Evolutionary conservation across 2,113 vertebrate genomes (phyloP).

Genomic region (Crypturellus undulatus): DNA sequence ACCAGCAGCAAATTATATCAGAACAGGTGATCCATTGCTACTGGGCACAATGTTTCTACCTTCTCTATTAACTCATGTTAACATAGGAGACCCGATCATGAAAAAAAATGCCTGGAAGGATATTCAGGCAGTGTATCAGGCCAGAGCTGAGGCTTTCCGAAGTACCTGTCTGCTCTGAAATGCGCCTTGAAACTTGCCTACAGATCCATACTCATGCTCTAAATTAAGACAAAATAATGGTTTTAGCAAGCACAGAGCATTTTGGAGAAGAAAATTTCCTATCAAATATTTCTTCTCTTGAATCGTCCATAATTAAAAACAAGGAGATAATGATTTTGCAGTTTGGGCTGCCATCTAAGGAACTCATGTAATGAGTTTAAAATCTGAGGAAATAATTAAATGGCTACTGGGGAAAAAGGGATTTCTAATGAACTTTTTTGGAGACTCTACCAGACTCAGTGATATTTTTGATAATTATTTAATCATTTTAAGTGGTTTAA

Average conservation of each 20-base stretch:
- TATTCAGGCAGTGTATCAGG: no score
- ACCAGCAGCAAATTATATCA: neutral
- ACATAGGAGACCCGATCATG: neutral
- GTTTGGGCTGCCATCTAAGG: neutral
- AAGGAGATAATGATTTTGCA: conserved; percentile 23
- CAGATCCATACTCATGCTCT: neutral
- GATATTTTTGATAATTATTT: conserved; percentile 35
- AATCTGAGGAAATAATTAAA: conserved; percentile 29
- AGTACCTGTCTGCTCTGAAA: neutral
- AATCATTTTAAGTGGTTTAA: neutral
- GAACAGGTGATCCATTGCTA: no score
- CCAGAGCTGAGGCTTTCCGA: neutral
- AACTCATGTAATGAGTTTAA: neutral
- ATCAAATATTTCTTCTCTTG: neutral
- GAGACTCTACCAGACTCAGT: neutral
- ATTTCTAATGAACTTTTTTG: conserved; percentile 10
- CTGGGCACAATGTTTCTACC: no score
- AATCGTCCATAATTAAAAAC: neutral
- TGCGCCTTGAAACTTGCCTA: neutral
- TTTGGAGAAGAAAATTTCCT: neutral
- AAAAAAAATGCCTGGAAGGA: neutral
- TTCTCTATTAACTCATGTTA: no score
- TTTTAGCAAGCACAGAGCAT: neutral
- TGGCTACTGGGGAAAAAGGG: neutral
- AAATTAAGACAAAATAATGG: neutral